phyloP scores from a whole-genome alignment of 2,113 vertebrate species.

The Triplophysa rosa region DNA sequence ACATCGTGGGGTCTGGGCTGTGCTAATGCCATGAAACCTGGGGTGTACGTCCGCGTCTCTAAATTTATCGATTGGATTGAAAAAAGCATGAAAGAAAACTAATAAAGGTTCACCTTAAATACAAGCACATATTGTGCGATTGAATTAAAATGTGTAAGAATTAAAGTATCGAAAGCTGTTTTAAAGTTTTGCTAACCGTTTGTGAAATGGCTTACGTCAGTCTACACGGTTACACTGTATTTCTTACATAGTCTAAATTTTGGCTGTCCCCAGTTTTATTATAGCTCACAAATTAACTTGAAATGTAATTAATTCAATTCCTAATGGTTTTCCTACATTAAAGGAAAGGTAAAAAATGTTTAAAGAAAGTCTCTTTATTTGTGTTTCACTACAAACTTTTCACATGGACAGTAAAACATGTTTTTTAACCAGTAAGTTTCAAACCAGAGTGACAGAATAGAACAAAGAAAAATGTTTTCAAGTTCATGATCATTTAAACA shows the following conservation, averaged over 20 bases:
- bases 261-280: neutral
- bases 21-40: constrained; percentile 89
- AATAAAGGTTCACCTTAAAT: neutral
- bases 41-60: constrained; percentile 91
- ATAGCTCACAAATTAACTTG: neutral
- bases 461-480: neutral
- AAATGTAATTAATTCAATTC: neutral
- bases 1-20: constrained; percentile 97
- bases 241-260: neutral
- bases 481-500: neutral
- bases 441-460: neutral
- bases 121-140: neutral
- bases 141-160: neutral
- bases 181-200: too few species aligned
- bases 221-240: neutral
- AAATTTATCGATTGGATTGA: constrained; percentile 84
- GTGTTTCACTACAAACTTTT: neutral
- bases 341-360: neutral
- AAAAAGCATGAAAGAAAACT: constrained; percentile 60
- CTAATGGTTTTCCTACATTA: neutral
- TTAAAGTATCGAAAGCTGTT: neutral
- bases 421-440: neutral
- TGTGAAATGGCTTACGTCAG: neutral
- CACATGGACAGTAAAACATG: neutral
- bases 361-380: constrained; percentile 25